Evolutionary conservation across 1,140 invertebrate species (phyloP), one percentile per base, ranked within the genome.

Genomic region (Nasonia longicornis): DNA sequence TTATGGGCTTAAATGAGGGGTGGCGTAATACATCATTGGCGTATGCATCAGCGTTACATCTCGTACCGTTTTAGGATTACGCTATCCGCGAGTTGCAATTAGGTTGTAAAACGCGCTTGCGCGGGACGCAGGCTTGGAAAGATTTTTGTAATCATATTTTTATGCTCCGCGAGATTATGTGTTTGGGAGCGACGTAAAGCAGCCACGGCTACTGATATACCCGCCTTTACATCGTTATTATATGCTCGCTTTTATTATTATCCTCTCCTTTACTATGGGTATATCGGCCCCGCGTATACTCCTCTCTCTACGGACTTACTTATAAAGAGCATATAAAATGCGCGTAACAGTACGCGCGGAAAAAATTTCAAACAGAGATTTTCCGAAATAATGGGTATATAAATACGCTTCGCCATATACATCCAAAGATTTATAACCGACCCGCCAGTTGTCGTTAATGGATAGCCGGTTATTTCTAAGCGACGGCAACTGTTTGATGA

Each of bases 211-310:
- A 8, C 69, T 20, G 31, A 70, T 35, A 70, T 35, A 70, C 10
- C 2, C 69, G 4, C 31, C 11, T 58, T 67, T 38, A 69, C 31
- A 31, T 70, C 29, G 69, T 70, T 70, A 70, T 70, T 35, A 70
- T 35, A 70, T 70, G 69, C n/a, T 70, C 69, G 12, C 35, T 70
- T 70, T 70, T 70, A 70, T 70, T 70, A 70, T 70, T 35, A 70
- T 70, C 26, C 69, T 70, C 52, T n/a, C 0, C 69, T 70, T 70
- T 70, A 35, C 69, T 35, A 67, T 3, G 64, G 38, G 20, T 16
- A 20, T 20, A 16, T 38, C 31, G 29, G 38, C 10, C 16, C 12
- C 20, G 7, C 42, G 20, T 26, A 42, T 42, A 42, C 1, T 8
- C 38, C 38, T 42, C 6, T 31, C 38, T 42, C 6, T 31, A 2